These are phyloP conservation scores for Anolis carolinensis DNA, from an alignment of 2,113 vertebrate genomes.

Conservation along the genomic window DNA sequence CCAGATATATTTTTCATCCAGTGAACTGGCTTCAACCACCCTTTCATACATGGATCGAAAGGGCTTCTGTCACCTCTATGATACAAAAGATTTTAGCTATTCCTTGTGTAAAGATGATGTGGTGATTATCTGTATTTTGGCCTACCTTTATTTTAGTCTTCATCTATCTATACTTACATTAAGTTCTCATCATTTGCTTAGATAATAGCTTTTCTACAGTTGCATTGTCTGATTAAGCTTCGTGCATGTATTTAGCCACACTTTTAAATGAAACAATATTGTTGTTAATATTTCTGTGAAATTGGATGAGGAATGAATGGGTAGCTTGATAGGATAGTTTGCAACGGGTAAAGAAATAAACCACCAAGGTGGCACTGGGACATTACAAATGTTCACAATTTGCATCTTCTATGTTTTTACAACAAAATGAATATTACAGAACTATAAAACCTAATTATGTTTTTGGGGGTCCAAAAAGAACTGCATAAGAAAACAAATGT, in stretches of 20 bases:
- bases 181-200: not conserved
- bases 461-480: not conserved
- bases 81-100: not conserved
- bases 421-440: not conserved
- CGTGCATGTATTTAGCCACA: too few relatives aligned
- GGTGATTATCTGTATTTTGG: not conserved
- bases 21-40: not conserved
- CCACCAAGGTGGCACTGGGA: not conserved
- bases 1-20: not conserved
- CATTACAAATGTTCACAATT: not conserved
- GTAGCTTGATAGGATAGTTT: not conserved
- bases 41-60: not conserved
- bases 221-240: not conserved
- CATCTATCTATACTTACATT: too few relatives aligned
- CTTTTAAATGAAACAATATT: not conserved
- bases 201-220: not conserved
- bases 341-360: not conserved
- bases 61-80: too few relatives aligned
- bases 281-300: not conserved
- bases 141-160: not conserved
- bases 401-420: not conserved
- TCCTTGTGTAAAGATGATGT: not conserved
- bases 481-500: not conserved
- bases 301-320: not conserved
- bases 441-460: not conserved